Base-by-base conservation (phyloP, 2,797 vertebrate species). In the Glossophaga mutica region DNA sequence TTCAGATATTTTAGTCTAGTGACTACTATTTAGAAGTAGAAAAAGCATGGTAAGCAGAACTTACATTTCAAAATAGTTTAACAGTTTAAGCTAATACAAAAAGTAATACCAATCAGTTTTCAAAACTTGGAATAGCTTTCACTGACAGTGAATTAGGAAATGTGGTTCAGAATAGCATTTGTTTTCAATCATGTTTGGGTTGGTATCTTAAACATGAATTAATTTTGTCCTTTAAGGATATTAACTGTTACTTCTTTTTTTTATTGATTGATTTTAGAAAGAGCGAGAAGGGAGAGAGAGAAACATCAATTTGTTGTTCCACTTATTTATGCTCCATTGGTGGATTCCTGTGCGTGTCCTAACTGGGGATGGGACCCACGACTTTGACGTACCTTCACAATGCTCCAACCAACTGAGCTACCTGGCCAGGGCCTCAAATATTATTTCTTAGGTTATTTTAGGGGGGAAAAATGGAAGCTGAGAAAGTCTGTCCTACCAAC, bases 181-280 rank as follows among this genome's bases (percentile, higher is more conserved):
- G n/a, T 74, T 97, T 97, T 93, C 96, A 97, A 97, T 98, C 92
- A 96, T 44, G 39, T 46, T 86, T 94, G 88, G 77, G 81, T 87
- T 89, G 19, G 8, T 73, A 76, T 71, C 68, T 94, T 85, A 91
- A 62, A 70, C 19, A 48, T 84, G 37, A 89, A 42, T 85, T 87
- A 85, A 76, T 94, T 48, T 87, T 91, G 59, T 65, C 67, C 42
- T 70, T 92, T 87, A 82, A 83, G 39, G 62, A 42, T 39, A 84
- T 32, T 67, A 91, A 91, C 16, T 29, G n/a, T n/a, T 78, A 87
- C 79, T 65, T 62, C 59, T 62, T 62, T n/a, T n/a, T 16, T 62
- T 6, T 14, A 14, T 11, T 15, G n/a, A n/a, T 6, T 32, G 59
- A 62, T 62, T 62, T 62, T 62, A 62, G 57, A 59, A 62, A 32